A percentile compares a stretch with the other conserved stretches of the same genome.
Conservation (phyloP, 2,888 invertebrate genomes). For the Hydraecia micacea region DNA sequence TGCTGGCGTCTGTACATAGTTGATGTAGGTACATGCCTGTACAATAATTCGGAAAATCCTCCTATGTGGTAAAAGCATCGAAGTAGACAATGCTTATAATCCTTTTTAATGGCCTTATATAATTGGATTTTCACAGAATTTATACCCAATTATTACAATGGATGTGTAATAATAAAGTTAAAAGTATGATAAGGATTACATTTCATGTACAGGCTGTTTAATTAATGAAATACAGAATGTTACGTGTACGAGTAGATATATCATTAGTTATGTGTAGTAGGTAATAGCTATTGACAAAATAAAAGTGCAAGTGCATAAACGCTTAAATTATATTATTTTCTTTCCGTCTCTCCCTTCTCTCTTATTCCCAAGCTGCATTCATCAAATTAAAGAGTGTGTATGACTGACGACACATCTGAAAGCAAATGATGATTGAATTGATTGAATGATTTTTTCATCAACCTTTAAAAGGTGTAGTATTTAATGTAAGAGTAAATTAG, state of each 20-base stretch:
- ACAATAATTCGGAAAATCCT: conserved; percentile 57
- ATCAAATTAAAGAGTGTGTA: conserved; percentile 80
- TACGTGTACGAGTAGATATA: not conserved
- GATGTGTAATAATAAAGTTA: conserved; percentile 33
- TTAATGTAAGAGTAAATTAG: not conserved
- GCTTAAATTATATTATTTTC: not conserved
- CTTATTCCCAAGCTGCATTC: conserved; percentile 75
- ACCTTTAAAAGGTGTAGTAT: not conserved
- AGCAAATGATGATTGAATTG: conserved; percentile 39
- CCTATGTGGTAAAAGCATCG: conserved; percentile 34
- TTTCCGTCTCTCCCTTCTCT: not conserved
- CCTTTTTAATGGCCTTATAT: conserved; percentile 40
- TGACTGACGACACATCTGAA: conserved; percentile 80
- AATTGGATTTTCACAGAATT: conserved; percentile 48
- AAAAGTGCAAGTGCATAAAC: not conserved
- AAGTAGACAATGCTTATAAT: conserved; percentile 34
- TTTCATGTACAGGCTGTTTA: conserved; percentile 15
- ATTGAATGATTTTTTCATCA: not conserved
- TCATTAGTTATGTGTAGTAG: not conserved
- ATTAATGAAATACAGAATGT: conserved; percentile 23
- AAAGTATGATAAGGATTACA: conserved; percentile 29
- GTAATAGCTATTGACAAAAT: not conserved
- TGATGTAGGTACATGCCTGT: conserved; percentile 66
- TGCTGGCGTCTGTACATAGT: no score
- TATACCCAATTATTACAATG: conserved; percentile 46